Conservation (phyloP, 2,888 invertebrate species). For the Drosophila longiperda region DNA sequence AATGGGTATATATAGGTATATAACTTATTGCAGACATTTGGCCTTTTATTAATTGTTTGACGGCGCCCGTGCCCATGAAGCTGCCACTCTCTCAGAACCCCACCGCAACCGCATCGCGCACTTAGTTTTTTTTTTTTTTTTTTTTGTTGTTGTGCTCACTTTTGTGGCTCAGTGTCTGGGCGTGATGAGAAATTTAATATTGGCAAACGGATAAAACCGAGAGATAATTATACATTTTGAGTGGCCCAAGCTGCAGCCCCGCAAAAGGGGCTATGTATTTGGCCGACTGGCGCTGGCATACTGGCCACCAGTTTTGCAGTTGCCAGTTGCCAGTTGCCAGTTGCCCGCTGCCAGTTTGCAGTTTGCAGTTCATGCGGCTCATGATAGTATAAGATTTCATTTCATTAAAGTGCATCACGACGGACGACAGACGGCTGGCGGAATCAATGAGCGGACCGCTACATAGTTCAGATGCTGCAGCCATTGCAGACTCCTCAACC, state of each 20-base stretch:
- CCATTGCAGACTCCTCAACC: slow-evolving; percentile 33
- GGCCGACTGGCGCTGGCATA: slow-evolving; percentile 52
- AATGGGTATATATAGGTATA: slow-evolving; percentile 37
- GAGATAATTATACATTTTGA: slow-evolving; percentile 81
- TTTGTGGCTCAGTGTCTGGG: slow-evolving; percentile 62
- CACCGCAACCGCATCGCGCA: slow-evolving; percentile 26
- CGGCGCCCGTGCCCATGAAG: slow-evolving; percentile 82
- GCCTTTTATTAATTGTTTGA: slow-evolving; percentile 80
- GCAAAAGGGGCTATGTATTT: slow-evolving; percentile 23
- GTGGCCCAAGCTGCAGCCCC: slow-evolving; percentile 65
- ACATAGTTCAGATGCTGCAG: slow-evolving; percentile 56
- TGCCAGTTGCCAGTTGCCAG: slow-evolving; percentile 25
- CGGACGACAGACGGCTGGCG: slow-evolving; percentile 69
- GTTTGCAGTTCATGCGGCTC: slow-evolving; percentile 73
- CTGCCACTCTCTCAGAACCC: slow-evolving; percentile 52
- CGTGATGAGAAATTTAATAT: slow-evolving; percentile 85
- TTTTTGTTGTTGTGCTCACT: neutral
- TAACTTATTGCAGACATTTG: slow-evolving; percentile 81
- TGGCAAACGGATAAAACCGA: slow-evolving; percentile 82
- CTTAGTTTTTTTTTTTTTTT: neutral
- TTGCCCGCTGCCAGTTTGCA: slow-evolving; percentile 27
- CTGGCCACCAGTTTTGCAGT: slow-evolving; percentile 60
- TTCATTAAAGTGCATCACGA: slow-evolving; percentile 85
- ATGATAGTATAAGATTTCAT: slow-evolving; percentile 85
- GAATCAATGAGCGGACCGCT: slow-evolving; percentile 73